These are phyloP conservation scores for Chymomyza caudatula DNA, from an alignment of 2,888 invertebrate species.

Conservation along the genomic window DNA sequence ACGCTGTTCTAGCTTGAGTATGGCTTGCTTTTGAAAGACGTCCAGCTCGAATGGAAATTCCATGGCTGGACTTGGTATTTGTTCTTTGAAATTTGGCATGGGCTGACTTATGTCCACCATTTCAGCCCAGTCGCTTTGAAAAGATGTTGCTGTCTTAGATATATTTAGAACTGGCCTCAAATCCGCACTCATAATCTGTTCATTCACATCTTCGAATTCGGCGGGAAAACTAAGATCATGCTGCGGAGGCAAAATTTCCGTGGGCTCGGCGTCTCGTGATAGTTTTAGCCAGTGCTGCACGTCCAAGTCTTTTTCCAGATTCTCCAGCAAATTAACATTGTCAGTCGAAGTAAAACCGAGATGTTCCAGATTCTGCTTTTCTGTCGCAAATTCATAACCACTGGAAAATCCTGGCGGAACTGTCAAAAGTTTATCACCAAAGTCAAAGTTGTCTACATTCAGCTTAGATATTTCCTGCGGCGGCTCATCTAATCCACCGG, in stretches of 20 bases:
- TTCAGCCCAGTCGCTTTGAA: slow-evolving; percentile 89
- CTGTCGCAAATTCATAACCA: slow-evolving; percentile 80
- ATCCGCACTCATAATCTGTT: slow-evolving; percentile 74
- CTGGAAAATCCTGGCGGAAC: slow-evolving; percentile 84
- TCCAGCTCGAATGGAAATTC: slow-evolving; percentile 95
- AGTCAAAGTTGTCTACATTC: slow-evolving; percentile 76
- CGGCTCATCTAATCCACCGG: slow-evolving; percentile 87
- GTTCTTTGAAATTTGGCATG: slow-evolving; percentile 88
- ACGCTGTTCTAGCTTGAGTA: slow-evolving; percentile 93
- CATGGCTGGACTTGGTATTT: slow-evolving; percentile 90
- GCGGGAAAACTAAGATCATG: slow-evolving; percentile 29
- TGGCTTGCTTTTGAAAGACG: slow-evolving; percentile 97
- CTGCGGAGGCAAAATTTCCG: neutral
- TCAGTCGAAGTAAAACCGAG: slow-evolving; percentile 9
- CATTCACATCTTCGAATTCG: slow-evolving; percentile 71
- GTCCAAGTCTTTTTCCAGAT: slow-evolving; percentile 73
- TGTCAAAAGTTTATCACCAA: slow-evolving; percentile 78
- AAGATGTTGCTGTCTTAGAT: slow-evolving; percentile 79
- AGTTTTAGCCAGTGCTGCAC: slow-evolving; percentile 75
- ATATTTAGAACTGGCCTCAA: slow-evolving; percentile 84
- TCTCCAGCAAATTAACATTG: slow-evolving; percentile 73
- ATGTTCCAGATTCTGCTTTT: neutral
- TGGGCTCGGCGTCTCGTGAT: slow-evolving; percentile 41
- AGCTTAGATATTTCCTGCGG: slow-evolving; percentile 79
- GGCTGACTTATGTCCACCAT: slow-evolving; percentile 89